Evolutionary conservation across 2,113 vertebrate species (phyloP).

Genomic region (Sapajus apella): DNA sequence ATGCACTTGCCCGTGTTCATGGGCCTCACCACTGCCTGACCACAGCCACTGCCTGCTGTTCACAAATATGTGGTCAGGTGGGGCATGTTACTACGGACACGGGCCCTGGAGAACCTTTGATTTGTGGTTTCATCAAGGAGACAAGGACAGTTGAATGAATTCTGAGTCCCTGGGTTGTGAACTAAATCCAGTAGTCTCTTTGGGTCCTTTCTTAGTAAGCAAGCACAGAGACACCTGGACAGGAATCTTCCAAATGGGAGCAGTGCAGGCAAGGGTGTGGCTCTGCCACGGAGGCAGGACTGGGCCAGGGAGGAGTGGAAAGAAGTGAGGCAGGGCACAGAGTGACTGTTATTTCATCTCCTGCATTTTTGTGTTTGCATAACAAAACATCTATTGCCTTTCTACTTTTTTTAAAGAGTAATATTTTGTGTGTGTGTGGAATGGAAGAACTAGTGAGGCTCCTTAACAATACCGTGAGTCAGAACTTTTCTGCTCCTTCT

Average conservation of each 20-base stretch:
- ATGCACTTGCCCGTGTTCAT: background rate
- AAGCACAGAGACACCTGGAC: background rate
- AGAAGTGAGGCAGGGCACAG: background rate
- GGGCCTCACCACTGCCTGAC: background rate
- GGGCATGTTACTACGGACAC: too few relatives aligned
- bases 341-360: background rate
- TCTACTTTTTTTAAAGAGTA: background rate
- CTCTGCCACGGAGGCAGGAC: too few relatives aligned
- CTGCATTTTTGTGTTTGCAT: background rate
- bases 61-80: too few relatives aligned
- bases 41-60: background rate
- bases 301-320: rapidly evolving
- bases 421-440: background rate
- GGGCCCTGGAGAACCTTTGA: background rate
- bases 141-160: background rate
- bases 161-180: background rate
- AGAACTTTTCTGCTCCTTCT: background rate
- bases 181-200: background rate
- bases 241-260: background rate
- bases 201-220: background rate
- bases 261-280: background rate
- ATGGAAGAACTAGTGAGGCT: background rate
- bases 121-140: background rate
- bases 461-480: background rate
- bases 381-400: background rate